Base-by-base conservation (phyloP, 2,888 invertebrate genomes). In the Ennomos erosarius region DNA sequence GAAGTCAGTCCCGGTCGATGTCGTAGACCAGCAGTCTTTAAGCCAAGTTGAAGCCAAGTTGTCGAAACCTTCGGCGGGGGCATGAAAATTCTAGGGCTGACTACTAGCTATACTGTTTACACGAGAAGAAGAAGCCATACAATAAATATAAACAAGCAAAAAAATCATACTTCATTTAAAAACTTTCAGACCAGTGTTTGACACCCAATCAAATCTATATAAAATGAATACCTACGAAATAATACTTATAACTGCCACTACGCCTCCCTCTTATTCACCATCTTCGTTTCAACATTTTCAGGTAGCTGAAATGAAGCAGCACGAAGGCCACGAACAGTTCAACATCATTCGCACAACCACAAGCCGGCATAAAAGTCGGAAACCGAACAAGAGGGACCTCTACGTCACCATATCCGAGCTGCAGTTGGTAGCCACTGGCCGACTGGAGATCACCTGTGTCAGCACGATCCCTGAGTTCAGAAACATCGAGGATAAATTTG, bases 401-500 rank as follows among this genome's bases (percentile, higher is more conserved):
- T 95, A 94, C 71, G 93, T 97, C 68, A 95, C 96, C 62, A 94
- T 96, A 55, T 95, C 95, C 0, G 95, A 95, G 68, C 91, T 96
- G 64, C 95, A 96, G 78, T 93, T 95, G 50, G 94, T 95, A 16
- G 94, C 94, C 40, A 95, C 95, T 60, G 96, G 96, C 5, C 92
- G 94, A 58, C 90, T 96, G 63, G 94, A 95, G 79, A 94, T 97
- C 72, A 95, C 95, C 59, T 97, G 97, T 79, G 93, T 96, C 81
- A 94, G 96, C 75, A 97, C 97, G 51, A 97, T 97, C 73, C 97
- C 97, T 0, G 95, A 95, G 70, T 95, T 95, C 74, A 93, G 96
- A 58, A 95, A 93, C 64, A 94, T 94, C 67, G 94, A 95, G 58
- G 95, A 95, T 75, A 93, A 94, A 76, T 96, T 95, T 76, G 96